Conservation (phyloP, 2,113 vertebrate genomes). For the Microcebus murinus region DNA sequence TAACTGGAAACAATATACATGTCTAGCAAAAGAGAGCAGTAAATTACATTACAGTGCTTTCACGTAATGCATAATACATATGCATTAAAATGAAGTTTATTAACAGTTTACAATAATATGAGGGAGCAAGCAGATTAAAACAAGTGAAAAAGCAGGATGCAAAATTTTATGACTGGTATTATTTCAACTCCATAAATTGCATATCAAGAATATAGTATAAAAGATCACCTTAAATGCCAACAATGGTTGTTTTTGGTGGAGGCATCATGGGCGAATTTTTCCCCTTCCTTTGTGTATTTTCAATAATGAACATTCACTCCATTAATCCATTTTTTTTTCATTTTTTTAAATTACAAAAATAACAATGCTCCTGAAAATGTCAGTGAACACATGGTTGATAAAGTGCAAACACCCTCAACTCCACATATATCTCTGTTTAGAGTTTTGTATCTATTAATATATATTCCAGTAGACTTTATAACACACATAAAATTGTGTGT, state of each 20-base stretch:
- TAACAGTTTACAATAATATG: not conserved
- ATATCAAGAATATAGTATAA: not conserved
- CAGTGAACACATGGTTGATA: not conserved
- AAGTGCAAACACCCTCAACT: not conserved
- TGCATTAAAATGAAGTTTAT: not conserved
- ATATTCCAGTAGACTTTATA: not conserved
- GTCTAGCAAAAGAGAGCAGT: not conserved
- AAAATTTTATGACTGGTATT: not conserved
- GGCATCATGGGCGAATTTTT: too few relatives aligned
- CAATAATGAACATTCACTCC: not conserved
- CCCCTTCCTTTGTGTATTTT: not conserved
- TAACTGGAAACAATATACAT: not conserved
- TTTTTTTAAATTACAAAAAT: not conserved
- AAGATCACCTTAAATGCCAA: not conserved
- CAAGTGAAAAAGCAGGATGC: not conserved
- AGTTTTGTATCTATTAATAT: not conserved
- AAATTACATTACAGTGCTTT: not conserved
- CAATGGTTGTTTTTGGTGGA: accelerated
- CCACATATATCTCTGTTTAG: not conserved
- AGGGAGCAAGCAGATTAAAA: not conserved
- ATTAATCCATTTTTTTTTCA: not conserved
- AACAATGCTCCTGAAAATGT: not conserved
- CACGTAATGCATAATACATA: not conserved
- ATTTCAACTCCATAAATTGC: not conserved
- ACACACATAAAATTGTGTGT: not conserved